Evolutionary conservation across 2,113 vertebrate species (phyloP).

Genomic region (Panurus biarmicus): DNA sequence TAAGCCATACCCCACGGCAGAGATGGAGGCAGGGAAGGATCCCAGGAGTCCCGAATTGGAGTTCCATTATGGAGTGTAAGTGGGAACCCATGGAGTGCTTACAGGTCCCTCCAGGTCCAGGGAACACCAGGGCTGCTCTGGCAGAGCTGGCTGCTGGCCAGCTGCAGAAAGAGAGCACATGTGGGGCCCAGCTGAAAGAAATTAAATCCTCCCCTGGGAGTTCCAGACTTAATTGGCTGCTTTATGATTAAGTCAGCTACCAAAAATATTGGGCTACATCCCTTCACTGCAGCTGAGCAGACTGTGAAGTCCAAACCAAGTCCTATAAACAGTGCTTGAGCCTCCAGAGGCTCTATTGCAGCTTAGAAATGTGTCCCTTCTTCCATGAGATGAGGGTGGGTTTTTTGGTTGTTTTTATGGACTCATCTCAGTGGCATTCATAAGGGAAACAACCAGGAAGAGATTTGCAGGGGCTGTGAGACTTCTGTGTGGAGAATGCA

Average conservation of each 20-base stretch:
- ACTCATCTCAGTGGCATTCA: not conserved
- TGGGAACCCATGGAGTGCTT: not conserved
- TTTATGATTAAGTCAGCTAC: not conserved
- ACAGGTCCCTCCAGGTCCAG: not conserved
- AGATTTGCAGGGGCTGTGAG: not conserved
- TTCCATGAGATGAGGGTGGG: not conserved
- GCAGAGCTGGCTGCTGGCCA: slow-evolving; percentile 20
- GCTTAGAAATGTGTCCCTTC: not conserved
- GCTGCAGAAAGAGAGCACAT: not conserved
- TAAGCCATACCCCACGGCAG: not conserved
- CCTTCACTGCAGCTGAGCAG: not conserved
- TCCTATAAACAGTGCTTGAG: not conserved
- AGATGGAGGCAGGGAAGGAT: not conserved
- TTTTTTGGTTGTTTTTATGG: not conserved
- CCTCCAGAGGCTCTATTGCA: not conserved
- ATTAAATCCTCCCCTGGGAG: not conserved
- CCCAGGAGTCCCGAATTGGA: not conserved
- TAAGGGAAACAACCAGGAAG: not conserved
- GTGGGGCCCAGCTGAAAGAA: not conserved
- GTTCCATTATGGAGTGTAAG: not conserved
- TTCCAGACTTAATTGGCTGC: not conserved
- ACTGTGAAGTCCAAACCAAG: not conserved
- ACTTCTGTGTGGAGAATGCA: not conserved
- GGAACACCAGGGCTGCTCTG: not conserved
- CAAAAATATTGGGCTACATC: not conserved